Base-by-base conservation (phyloP, 2,113 vertebrate genomes). In the Channa argus region DNA sequence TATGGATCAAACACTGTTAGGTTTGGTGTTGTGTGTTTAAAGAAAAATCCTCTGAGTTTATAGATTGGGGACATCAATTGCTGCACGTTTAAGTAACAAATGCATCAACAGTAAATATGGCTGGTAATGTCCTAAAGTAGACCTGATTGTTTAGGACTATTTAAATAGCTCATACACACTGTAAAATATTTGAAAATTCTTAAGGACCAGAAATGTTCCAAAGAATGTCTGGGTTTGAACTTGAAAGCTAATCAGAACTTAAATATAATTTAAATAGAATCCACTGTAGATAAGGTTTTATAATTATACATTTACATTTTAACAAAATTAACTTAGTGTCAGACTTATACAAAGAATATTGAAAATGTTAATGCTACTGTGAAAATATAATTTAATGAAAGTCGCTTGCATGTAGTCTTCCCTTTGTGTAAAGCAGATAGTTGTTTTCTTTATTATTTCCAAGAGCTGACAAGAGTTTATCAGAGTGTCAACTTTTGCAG, bases 201-300 rank as follows among this genome's bases (percentile, higher is more conserved):
- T 46, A 65, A 78, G 47, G 37, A 74, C 50, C 13, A 46, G 59
- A 64, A 73, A 15, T 14, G 43, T 37, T 45, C 44, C 34, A 43
- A 43, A 63, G 71, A 77, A 39, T 13, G 43, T 4, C 56, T 64
- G 41, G 63, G 50, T 71, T 50, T 55, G 15, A 82, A 73, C 46
- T 39, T 58, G 34, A 72, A 80, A 76, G 13, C 56, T 50, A 37
- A 68, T 37, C 37, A 60, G 62, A 72, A 82, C 65, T 89, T 79
- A 86, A 89, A 86, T 87, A 86, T 60, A 59, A 70, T 67, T 88
- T 84, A 86, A 89, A 90, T 89, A 92, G 64, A 82, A 65, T 72
- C 79, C 74, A 80, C 49, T 47, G 67, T 58, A 77, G 74, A 79
- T 77, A 82, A 82, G 41, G 67, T 64, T 76, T 81, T 41, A 87